Evolutionary conservation across 2,888 invertebrate species (phyloP).

Genomic region (Drosophila greeni): DNA sequence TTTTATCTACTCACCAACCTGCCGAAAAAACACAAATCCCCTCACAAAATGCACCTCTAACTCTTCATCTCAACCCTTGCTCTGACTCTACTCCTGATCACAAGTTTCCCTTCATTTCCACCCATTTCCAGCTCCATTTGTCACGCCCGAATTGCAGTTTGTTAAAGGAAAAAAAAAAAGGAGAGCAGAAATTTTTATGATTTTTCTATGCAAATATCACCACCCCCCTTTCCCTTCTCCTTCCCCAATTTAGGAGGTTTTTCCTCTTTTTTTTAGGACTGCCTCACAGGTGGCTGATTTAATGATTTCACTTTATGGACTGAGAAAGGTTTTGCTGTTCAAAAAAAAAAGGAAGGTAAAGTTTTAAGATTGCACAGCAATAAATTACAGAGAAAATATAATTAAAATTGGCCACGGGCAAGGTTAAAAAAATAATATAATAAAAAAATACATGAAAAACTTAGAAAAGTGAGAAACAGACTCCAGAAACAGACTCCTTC

Average conservation of each 20-base stretch:
- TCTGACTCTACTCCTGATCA: conserved; percentile 23
- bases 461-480: no score
- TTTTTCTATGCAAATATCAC: conserved; percentile 65
- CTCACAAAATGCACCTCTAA: conserved; percentile 7
- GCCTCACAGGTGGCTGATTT: conserved; percentile 65
- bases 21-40: neutral
- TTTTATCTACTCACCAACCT: conserved; percentile 48
- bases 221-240: conserved; percentile 15
- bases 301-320: conserved; percentile 62
- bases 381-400: conserved; percentile 56
- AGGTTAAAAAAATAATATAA: no score
- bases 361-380: conserved; percentile 34
- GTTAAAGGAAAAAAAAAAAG: conserved; percentile 11
- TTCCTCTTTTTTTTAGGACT: conserved; percentile 5
- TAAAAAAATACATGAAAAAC: conserved; percentile 41
- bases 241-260: conserved; percentile 15
- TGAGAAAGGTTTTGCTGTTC: conserved; percentile 46
- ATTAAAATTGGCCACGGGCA: conserved; percentile 54
- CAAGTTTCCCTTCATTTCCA: no score
- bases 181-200: conserved; percentile 58
- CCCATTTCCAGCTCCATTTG: conserved; percentile 31
- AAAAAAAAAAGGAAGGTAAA: neutral
- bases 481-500: no score
- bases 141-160: conserved; percentile 64
- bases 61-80: conserved; percentile 53